Percentiles rank a stretch among this genome's conserved stretches.
phyloP scores from a whole-genome alignment of 2,888 invertebrate species.

The Endomychus coccineus region DNA sequence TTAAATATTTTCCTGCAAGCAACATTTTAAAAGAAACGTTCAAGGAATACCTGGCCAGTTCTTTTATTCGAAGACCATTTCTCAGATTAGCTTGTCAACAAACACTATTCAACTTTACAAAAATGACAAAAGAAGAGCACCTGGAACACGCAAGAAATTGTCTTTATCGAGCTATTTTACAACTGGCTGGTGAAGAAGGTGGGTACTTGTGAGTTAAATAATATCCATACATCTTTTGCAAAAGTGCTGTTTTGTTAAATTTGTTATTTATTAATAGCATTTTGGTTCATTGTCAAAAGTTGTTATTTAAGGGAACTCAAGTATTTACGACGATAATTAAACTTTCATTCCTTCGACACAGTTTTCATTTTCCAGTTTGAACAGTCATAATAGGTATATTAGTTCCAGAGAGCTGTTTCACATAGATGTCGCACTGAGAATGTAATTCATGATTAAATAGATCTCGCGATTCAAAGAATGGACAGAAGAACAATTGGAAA shows the following conservation, averaged over 20 bases:
- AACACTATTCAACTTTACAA: constrained; percentile 48
- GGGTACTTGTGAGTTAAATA: constrained; percentile 30
- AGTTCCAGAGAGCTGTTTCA: too few relatives aligned
- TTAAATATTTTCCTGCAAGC: constrained; percentile 63
- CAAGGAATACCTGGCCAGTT: constrained; percentile 35
- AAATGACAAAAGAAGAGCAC: constrained; percentile 46
- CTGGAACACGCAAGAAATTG: constrained; percentile 49
- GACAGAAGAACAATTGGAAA: too few relatives aligned
- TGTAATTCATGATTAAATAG: too few relatives aligned
- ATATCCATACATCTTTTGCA: not conserved
- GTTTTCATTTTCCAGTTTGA: too few relatives aligned
- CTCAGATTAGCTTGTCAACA: constrained; percentile 67
- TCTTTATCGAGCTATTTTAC: constrained; percentile 55
- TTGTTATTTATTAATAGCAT: too few relatives aligned
- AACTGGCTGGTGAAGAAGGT: constrained; percentile 54
- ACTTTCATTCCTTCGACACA: too few relatives aligned
- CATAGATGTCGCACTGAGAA: too few relatives aligned
- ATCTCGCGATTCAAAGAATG: too few relatives aligned
- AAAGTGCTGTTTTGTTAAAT: not conserved
- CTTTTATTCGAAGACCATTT: constrained; percentile 56
- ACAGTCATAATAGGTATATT: too few relatives aligned
- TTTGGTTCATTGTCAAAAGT: too few relatives aligned
- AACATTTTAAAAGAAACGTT: constrained; percentile 42
- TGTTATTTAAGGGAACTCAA: too few relatives aligned
- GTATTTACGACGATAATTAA: too few relatives aligned